A percentile compares a stretch with the other conserved stretches of the same genome.
These are phyloP conservation scores for Melikaiella ostensackeni DNA, from an alignment of 2,888 invertebrate species.

Conservation along the genomic window DNA sequence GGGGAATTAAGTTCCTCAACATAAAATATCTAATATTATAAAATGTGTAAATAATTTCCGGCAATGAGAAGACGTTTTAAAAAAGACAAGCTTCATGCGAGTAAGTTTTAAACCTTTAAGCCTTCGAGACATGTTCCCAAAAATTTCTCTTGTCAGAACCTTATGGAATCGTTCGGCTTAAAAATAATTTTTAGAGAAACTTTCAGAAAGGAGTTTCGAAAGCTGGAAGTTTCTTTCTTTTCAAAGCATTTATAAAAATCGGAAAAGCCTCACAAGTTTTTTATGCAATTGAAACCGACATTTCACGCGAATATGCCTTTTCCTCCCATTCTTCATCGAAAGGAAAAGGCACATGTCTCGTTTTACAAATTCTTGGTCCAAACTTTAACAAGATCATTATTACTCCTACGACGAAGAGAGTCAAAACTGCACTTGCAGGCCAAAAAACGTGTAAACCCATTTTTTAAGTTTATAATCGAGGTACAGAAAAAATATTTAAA, in stretches of 20 bases:
- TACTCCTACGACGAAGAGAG: constrained; percentile 85
- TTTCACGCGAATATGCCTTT: constrained; percentile 79
- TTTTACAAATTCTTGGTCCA: constrained; percentile 85
- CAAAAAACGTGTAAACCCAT: constrained; percentile 88
- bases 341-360: constrained; percentile 84
- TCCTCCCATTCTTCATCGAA: constrained; percentile 84
- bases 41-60: neutral
- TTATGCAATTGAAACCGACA: constrained; percentile 72
- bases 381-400: constrained; percentile 87
- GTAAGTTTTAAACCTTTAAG: neutral
- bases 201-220: neutral
- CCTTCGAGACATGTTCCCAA: neutral
- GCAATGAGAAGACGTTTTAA: neutral
- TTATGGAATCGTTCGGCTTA: neutral
- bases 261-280: neutral
- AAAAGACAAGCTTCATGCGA: neutral
- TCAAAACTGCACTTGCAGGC: constrained; percentile 86
- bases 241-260: neutral
- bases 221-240: neutral
- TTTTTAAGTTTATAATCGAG: constrained; percentile 48
- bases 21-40: neutral
- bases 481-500: neutral
- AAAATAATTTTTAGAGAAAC: neutral
- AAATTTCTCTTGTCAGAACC: neutral
- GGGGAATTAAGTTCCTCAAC: too few species aligned